Conservation (phyloP, 2,888 invertebrate genomes). For the Lycocerus yunnanus region DNA sequence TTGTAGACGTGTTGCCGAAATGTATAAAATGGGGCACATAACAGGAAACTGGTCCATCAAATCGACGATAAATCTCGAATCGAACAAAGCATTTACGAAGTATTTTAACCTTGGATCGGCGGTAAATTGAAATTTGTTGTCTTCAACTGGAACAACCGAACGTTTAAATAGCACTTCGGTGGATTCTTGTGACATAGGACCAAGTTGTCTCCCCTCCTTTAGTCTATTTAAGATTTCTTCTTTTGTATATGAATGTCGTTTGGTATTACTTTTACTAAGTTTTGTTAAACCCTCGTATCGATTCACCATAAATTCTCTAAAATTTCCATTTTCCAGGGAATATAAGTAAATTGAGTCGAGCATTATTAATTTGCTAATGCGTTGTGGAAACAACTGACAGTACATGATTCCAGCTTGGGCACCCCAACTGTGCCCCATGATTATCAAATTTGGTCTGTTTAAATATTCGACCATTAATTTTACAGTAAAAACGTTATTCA, state of each 20-base stretch:
- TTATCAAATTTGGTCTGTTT: conserved; percentile 44
- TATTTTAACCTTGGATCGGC: conserved; percentile 61
- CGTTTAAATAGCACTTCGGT: conserved; percentile 59
- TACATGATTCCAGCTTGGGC: conserved; percentile 55
- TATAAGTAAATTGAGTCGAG: conserved; percentile 53
- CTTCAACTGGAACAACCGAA: conserved; percentile 53
- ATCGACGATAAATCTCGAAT: conserved; percentile 45
- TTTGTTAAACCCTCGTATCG: conserved; percentile 51
- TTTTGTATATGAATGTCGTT: conserved; percentile 51
- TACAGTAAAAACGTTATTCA: conserved; percentile 54
- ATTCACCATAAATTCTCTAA: conserved; percentile 44
- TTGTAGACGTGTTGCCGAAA: conserved; percentile 37
- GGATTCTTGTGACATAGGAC: conserved; percentile 53
- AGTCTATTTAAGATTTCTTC: conserved; percentile 59
- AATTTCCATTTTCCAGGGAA: conserved; percentile 37
- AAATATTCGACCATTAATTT: conserved; percentile 46
- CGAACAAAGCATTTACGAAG: conserved; percentile 50
- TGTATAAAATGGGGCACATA: conserved; percentile 50
- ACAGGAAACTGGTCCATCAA: conserved; percentile 47
- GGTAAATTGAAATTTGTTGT: conserved; percentile 59
- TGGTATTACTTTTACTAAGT: conserved; percentile 41
- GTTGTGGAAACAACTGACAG: conserved; percentile 53
- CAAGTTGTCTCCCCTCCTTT: conserved; percentile 51
- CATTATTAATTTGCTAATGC: conserved; percentile 54
- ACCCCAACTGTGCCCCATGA: conserved; percentile 57